Conservation (phyloP, 2,113 vertebrate genomes). For the Epinephelus lanceolatus region DNA sequence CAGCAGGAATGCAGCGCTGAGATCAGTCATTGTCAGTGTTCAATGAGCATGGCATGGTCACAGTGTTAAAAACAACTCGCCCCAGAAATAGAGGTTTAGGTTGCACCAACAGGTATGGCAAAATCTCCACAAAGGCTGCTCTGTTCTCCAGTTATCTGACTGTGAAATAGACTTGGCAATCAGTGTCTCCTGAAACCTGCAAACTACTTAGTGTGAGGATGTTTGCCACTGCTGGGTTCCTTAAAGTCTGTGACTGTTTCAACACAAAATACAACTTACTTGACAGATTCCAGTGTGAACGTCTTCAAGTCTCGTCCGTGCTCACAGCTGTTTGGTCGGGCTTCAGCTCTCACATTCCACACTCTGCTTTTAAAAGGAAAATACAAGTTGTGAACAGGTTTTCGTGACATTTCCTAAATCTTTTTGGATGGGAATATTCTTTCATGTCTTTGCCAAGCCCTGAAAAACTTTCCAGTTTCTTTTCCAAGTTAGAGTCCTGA, state of each 20-base stretch:
- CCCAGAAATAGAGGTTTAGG: constrained; percentile 78
- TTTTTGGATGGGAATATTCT: not conserved
- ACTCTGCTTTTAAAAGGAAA: constrained; percentile 20
- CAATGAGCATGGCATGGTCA: constrained; percentile 74
- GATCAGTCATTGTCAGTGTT: constrained; percentile 83
- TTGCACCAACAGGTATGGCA: constrained; percentile 77
- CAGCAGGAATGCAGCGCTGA: constrained; percentile 79
- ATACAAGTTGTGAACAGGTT: constrained; percentile 20
- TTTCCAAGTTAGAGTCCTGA: constrained; percentile 22
- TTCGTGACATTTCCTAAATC: constrained; percentile 24
- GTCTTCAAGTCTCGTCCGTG: constrained; percentile 15
- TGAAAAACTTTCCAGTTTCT: not conserved
- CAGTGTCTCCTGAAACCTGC: constrained; percentile 25
- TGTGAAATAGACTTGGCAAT: constrained; percentile 70
- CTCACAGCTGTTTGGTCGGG: constrained; percentile 5
- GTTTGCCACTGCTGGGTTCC: constrained; percentile 6
- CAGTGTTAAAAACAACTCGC: constrained; percentile 78
- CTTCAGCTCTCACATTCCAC: constrained; percentile 21
- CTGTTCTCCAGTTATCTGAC: constrained; percentile 60
- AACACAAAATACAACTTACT: not conserved
- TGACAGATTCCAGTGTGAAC: not conserved
- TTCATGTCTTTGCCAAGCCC: constrained; percentile 11
- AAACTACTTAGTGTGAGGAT: not conserved
- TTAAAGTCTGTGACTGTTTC: not conserved
- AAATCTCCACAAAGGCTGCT: constrained; percentile 59